These are phyloP conservation scores for Marasmarcha lunaedactyla DNA, from an alignment of 2,888 invertebrate species.

Conservation along the genomic window DNA sequence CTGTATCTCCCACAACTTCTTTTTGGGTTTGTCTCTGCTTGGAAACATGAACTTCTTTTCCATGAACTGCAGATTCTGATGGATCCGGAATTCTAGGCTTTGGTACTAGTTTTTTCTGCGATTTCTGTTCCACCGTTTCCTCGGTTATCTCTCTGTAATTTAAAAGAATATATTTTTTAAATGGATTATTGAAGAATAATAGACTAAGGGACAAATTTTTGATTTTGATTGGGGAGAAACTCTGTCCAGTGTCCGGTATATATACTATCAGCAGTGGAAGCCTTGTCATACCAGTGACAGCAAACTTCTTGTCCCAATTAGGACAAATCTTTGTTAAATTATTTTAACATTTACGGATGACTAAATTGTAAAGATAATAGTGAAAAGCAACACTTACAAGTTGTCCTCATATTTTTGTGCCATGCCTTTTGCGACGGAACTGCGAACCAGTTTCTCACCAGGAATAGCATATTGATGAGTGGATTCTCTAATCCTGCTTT, in stretches of 20 bases:
- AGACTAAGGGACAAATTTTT: not conserved
- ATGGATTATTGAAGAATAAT: too few relatives aligned
- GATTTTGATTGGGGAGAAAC: too few relatives aligned
- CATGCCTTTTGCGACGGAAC: conserved; percentile 86
- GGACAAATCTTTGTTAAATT: too few relatives aligned
- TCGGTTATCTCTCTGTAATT: conserved; percentile 74
- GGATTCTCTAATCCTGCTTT: conserved; percentile 81
- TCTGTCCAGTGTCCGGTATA: too few relatives aligned
- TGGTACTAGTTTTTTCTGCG: conserved; percentile 47
- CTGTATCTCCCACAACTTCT: conserved; percentile 86
- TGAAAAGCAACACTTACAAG: conserved; percentile 89
- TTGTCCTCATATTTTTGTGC: conserved; percentile 87
- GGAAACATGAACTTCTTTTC: conserved; percentile 87
- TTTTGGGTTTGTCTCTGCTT: conserved; percentile 92
- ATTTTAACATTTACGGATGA: too few relatives aligned
- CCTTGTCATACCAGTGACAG: too few relatives aligned
- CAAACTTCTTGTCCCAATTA: too few relatives aligned
- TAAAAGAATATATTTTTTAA: too few relatives aligned
- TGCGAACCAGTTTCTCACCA: conserved; percentile 82
- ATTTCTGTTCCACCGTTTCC: conserved; percentile 42
- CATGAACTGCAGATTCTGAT: conserved; percentile 87
- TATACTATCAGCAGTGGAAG: too few relatives aligned
- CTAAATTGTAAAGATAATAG: too few relatives aligned
- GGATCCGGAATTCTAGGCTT: conserved; percentile 77
- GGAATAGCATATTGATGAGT: conserved; percentile 87